Base-by-base conservation (phyloP, 2,797 vertebrate species). In the Melanotaenia maccullochi region DNA sequence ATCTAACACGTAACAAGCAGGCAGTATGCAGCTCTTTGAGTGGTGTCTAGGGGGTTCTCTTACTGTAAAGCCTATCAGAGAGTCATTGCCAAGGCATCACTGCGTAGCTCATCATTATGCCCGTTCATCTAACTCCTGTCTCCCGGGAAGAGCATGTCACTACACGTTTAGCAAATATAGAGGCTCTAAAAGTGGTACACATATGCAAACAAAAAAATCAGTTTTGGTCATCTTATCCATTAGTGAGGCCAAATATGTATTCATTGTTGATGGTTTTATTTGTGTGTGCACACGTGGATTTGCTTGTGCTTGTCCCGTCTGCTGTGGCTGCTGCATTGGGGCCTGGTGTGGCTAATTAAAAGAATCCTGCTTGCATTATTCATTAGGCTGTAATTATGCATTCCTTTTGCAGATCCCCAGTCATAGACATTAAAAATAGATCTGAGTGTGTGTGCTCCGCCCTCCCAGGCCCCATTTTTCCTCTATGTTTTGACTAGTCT, bases 341-440 rank as follows among this genome's bases (percentile, higher is more conserved):
- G 71, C 82, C 85, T 89, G 78, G 82, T 88, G 87, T 91, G 84
- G 85, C 87, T 93, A 94, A 94, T 94, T 94, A 93, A 92, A 90
- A 90, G 88, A 87, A 88, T 82, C 83, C 90, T 76, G 65, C 72
- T 82, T 93, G 85, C 81, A 93, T 92, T 92, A 93, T 93, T 93
- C 88, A 93, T 91, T 85, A 90, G 84, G 66, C 82, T 82, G 89
- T 92, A 93, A 93, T 93, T 92, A 93, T 91, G 89, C 91, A 93
- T 93, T 93, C 92, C 87, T 92, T 93, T 91, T 93, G 89, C 92
- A 84, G 87, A 90, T 91, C 84, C 89, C 88, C 73, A 92, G 88
- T 92, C 88, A 90, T 86, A 83, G 81, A 84, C 90, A 93, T 94
- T 92, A 93, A 94, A 94, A 91, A 94, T 93, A 93, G 90, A 93